Percentiles rank a stretch among this genome's conserved stretches.
Evolutionary conservation across 2,888 invertebrate genomes (phyloP).

Genomic region (Ommatoiulus sabulosus): DNA sequence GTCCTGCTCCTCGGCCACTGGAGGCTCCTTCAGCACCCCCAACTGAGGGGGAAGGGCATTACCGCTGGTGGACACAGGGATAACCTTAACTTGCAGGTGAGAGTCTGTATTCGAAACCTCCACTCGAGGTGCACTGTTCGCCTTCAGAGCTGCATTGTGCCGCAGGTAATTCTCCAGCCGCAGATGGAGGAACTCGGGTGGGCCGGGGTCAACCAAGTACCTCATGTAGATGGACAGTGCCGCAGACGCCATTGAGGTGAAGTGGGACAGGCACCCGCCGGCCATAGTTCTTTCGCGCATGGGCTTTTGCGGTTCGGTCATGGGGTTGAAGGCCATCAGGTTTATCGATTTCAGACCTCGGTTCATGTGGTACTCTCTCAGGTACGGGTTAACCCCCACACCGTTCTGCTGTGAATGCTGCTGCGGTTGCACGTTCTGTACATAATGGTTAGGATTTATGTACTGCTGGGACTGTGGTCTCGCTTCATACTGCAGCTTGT

Average conservation of each 20-base stretch:
- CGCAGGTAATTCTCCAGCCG: slow-evolving; percentile 41
- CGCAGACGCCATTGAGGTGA: slow-evolving; percentile 58
- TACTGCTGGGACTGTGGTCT: not conserved
- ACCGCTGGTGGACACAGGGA: not conserved
- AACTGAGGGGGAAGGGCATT: slow-evolving; percentile 8
- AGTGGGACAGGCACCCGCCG: slow-evolving; percentile 57
- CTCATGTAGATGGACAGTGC: slow-evolving; percentile 59
- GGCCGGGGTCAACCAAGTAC: slow-evolving; percentile 60
- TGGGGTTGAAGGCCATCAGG: not conserved
- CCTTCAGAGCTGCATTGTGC: not conserved
- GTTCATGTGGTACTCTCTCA: not conserved
- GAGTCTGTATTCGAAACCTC: not conserved
- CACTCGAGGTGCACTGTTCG: too few relatives aligned
- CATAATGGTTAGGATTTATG: not conserved
- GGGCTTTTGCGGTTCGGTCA: not conserved
- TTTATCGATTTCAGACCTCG: not conserved
- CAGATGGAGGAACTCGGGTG: slow-evolving; percentile 58
- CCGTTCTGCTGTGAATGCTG: not conserved
- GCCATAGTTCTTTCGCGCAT: not conserved
- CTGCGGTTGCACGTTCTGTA: not conserved
- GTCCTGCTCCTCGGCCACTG: not conserved
- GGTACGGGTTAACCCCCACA: slow-evolving; percentile 24
- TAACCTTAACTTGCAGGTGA: not conserved
- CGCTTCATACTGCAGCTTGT: slow-evolving; percentile 6
- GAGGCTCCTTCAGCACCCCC: not conserved